Conservation (phyloP, 1,140 invertebrate genomes). For the Heliconius nattereri region DNA sequence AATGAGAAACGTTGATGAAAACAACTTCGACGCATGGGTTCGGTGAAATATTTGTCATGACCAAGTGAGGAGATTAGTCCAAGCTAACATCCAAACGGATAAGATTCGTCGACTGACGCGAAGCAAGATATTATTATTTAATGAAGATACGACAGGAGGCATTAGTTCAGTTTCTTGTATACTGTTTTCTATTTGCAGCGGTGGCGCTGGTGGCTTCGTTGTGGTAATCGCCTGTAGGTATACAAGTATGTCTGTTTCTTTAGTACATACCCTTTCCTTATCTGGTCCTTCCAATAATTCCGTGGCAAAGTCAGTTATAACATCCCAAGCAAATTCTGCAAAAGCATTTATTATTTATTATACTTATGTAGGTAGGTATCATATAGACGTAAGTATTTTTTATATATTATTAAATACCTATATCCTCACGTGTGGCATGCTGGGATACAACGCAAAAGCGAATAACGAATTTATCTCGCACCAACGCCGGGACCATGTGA, state of each 20-base stretch:
- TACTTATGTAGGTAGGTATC: background rate
- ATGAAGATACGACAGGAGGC: background rate
- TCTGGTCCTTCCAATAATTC: constrained; percentile 88
- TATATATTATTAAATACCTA: constrained; percentile 82
- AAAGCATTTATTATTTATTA: constrained; percentile 29
- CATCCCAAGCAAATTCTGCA: constrained; percentile 93
- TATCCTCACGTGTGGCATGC: constrained; percentile 93
- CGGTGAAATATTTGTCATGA: background rate
- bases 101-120: background rate
- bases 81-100: constrained; percentile 3
- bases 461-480: constrained; percentile 96
- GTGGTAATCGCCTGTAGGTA: background rate
- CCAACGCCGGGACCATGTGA: constrained; percentile 97
- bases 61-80: constrained; percentile 8
- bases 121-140: background rate
- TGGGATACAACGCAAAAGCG: constrained; percentile 97
- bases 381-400: background rate
- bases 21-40: background rate
- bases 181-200: background rate
- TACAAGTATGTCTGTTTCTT: background rate
- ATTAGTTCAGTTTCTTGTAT: background rate
- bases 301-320: constrained; percentile 91
- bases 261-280: constrained; percentile 79
- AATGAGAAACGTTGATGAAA: background rate
- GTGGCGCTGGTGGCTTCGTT: background rate